Percentiles rank a stretch among this genome's conserved stretches.
Conservation (phyloP, 2,113 vertebrate genomes). For the Trogon surrucura region DNA sequence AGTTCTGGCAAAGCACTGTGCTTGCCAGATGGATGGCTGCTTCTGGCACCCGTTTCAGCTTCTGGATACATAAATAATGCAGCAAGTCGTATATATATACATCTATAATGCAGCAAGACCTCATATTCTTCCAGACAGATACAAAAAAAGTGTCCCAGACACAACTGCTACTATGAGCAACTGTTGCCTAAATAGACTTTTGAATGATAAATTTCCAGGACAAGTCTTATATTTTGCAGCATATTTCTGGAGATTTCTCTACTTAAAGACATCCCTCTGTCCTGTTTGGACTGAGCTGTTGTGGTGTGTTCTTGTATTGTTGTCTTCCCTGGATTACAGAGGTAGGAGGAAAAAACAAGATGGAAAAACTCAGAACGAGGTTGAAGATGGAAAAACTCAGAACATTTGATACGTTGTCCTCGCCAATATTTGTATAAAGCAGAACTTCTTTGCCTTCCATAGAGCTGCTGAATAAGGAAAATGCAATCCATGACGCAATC, state of each 20-base stretch:
- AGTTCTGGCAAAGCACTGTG: neutral
- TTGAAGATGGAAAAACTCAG: slow-evolving; percentile 3
- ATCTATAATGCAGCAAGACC: neutral
- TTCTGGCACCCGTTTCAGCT: slow-evolving; percentile 34
- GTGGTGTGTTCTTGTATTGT: neutral
- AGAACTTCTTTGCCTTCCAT: slow-evolving; percentile 8
- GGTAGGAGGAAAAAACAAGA: neutral
- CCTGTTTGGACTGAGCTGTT: neutral
- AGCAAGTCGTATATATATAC: neutral
- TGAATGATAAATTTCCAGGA: neutral
- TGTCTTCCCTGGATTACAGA: neutral
- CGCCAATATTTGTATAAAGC: neutral
- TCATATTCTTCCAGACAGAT: neutral
- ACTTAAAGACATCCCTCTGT: neutral
- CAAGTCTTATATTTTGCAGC: neutral
- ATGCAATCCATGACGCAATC: slow-evolving; percentile 18
- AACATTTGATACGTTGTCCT: neutral
- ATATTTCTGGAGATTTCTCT: neutral
- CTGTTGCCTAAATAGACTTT: neutral
- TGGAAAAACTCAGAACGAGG: slow-evolving; percentile 17
- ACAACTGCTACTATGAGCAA: neutral
- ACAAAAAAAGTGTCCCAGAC: neutral
- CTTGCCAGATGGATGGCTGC: slow-evolving; percentile 31
- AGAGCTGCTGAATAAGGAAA: slow-evolving; percentile 47
- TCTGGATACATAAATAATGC: slow-evolving; percentile 12